Evolutionary conservation across 2,797 vertebrate species (phyloP), one percentile per base, ranked within the genome.

Genomic region (Sylvilagus floridanus): DNA sequence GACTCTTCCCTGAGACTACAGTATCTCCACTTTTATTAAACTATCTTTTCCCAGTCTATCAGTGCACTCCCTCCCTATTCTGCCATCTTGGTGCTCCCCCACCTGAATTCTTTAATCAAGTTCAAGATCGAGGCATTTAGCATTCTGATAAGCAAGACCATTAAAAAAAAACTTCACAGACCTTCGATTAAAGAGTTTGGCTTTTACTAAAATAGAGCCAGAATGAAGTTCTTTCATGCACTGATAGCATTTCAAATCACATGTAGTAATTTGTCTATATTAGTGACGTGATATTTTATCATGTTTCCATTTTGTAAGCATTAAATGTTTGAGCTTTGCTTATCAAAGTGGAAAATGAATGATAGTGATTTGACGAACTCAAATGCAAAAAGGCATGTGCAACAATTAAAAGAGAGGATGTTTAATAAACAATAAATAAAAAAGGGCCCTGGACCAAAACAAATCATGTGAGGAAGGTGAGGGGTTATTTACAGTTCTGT

Each of bases 261-360:
- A 91, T 35, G 68, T 86, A 91, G n/a, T 81, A 87, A 95, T 96
- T 90, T 78, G 35, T 91, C 84, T 95, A 30, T 88, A 91, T 96
- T 90, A 92, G 86, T 78, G 50, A 73, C 65, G 60, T 90, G 50
- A 65, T 84, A 94, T 84, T 95, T 95, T 91, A 91, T 86, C 72
- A 91, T 91, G n/a, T 76, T 95, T 91, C 73, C 24, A 30, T 95
- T 95, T 96, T 62, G 28, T 60, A 84, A 95, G 68, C n/a, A 71
- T 91, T 94, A 71, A 90, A 93, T 69, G 91, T 91, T 95, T 75
- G 69, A 97, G 69, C 66, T 86, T 66, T 77, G 35, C 24, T 93
- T 72, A 96, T 94, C 60, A 83, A 96, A 95, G 89, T 71, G 10
- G 73, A 91, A 96, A 96, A 95, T 85, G 71, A 96, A 82, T 85